Percentiles rank a stretch among this genome's conserved stretches.
Conservation (phyloP, 1,140 invertebrate species). For the Reticulitermes speratus region DNA sequence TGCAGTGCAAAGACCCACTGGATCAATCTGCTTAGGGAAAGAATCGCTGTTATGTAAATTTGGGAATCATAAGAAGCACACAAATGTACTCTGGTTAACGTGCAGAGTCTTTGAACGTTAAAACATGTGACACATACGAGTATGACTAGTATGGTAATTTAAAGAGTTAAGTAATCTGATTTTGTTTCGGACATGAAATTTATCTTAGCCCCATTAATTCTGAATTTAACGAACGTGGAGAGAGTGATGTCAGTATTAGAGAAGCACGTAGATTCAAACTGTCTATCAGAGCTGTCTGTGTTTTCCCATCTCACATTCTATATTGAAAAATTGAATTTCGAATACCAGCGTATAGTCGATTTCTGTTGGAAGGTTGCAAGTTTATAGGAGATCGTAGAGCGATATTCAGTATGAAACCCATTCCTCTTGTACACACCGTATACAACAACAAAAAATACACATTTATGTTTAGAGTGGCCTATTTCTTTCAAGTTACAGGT, state of each 20-base stretch:
- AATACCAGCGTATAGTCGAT: neutral
- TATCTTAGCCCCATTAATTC: too few species aligned
- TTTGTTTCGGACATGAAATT: too few species aligned
- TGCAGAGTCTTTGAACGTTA: too few species aligned
- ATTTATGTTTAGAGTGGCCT: neutral
- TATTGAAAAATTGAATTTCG: slow-evolving; percentile 17
- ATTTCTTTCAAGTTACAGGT: neutral
- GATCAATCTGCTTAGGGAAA: too few species aligned
- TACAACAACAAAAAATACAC: neutral
- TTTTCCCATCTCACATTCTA: neutral
- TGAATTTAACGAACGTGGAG: too few species aligned
- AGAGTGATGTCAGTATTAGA: neutral
- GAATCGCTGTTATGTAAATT: too few species aligned
- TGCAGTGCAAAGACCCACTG: too few species aligned
- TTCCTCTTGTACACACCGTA: neutral
- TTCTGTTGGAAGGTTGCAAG: neutral
- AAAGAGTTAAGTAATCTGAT: too few species aligned
- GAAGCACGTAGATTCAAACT: neutral
- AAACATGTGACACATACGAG: too few species aligned
- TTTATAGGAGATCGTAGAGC: neutral
- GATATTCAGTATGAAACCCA: neutral
- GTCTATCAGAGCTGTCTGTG: neutral
- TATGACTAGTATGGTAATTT: too few species aligned
- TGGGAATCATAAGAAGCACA: too few species aligned
- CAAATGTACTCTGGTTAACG: too few species aligned